A percentile compares a stretch with the other conserved stretches of the same genome.
Evolutionary conservation across 2,113 vertebrate genomes (phyloP).

Genomic region (Megaceryle maxima): DNA sequence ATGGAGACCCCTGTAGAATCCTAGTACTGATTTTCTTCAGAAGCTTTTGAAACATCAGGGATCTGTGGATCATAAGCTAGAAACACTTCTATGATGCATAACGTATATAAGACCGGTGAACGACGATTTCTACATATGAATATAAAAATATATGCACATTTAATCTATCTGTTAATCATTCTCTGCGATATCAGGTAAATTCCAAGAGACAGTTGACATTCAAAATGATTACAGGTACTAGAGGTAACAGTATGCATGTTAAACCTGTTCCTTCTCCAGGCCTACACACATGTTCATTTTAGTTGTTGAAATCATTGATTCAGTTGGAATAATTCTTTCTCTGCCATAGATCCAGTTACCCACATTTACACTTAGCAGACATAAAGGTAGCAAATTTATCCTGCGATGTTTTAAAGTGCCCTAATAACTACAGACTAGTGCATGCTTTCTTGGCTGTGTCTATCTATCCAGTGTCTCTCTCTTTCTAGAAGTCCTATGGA

Average conservation of each 20-base stretch:
- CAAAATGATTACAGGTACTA: background rate
- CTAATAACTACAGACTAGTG: background rate
- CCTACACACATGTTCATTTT: background rate
- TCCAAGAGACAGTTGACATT: background rate
- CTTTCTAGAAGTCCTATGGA: background rate
- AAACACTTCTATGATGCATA: background rate
- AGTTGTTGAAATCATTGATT: background rate
- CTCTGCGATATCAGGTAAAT: background rate
- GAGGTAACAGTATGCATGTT: background rate
- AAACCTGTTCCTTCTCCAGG: background rate
- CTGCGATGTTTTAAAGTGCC: background rate
- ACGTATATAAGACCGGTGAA: background rate
- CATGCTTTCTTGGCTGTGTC: background rate
- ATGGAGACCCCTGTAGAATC: background rate
- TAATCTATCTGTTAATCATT: background rate
- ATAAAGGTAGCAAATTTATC: background rate
- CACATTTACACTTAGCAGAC: background rate
- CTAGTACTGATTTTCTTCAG: background rate
- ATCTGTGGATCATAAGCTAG: background rate
- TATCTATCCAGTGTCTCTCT: background rate
- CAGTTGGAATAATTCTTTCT: background rate
- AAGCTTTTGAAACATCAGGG: background rate
- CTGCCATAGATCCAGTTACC: background rate
- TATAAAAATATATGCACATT: background rate
- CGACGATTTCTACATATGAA: background rate